These are phyloP conservation scores for Danionella dracula DNA, from an alignment of 2,797 vertebrate genomes.

Conservation along the genomic window DNA sequence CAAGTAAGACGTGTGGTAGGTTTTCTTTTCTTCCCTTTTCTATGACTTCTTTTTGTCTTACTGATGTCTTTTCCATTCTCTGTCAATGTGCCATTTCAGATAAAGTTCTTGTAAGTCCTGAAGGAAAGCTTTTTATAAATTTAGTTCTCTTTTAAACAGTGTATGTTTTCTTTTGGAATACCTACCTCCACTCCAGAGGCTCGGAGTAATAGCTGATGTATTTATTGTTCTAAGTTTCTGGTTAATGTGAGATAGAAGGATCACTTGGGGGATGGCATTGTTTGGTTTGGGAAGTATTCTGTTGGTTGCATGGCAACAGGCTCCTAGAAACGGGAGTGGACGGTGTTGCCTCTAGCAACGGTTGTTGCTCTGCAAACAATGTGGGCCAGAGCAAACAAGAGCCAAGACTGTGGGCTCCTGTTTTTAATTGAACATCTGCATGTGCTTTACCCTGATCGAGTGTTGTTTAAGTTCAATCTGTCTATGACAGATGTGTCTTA, in stretches of 20 bases:
- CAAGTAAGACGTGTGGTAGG: constrained; percentile 36
- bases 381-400: constrained; percentile 81
- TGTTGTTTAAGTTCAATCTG: constrained; percentile 56
- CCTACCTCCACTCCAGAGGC: constrained; percentile 54
- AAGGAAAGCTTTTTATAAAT: constrained; percentile 53
- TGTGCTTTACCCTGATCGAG: constrained; percentile 77
- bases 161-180: constrained; percentile 54
- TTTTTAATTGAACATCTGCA: constrained; percentile 91
- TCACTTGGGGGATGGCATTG: constrained; percentile 86
- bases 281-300: constrained; percentile 99
- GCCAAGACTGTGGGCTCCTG: constrained; percentile 75
- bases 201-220: constrained; percentile 86
- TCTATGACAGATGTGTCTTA: constrained; percentile 58
- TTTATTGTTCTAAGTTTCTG: constrained; percentile 82
- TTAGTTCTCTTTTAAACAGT: constrained; percentile 53
- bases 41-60: constrained; percentile 22
- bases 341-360: constrained; percentile 87
- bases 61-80: constrained; percentile 59
- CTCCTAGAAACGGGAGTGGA: constrained; percentile 87
- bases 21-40: neutral
- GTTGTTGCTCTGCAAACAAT: constrained; percentile 96
- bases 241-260: constrained; percentile 80
- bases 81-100: constrained; percentile 33
- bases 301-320: constrained; percentile 84
- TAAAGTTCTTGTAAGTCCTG: constrained; percentile 47